Percentiles rank a stretch among this genome's conserved stretches.
Evolutionary conservation across 1,140 invertebrate species (phyloP).

Genomic region (Goniozus legneri): DNA sequence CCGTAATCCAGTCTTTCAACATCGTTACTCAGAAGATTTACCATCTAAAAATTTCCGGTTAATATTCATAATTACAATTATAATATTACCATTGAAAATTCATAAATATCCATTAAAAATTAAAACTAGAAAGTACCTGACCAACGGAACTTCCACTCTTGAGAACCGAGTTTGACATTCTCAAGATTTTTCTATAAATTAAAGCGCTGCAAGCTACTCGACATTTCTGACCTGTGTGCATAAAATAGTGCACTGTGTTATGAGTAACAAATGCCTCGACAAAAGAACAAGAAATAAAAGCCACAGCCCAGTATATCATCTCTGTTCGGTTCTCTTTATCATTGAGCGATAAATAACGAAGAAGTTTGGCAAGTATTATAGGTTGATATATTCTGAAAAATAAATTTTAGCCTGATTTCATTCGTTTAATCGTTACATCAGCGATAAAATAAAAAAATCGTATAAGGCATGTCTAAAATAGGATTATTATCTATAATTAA

Average conservation of each 20-base stretch:
- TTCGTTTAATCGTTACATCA: not conserved
- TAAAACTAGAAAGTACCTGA: too few relatives aligned
- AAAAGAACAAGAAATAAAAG: slow-evolving; percentile 66
- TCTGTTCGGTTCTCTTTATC: slow-evolving; percentile 49
- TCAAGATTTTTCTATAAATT: slow-evolving; percentile 75
- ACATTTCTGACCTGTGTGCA: slow-evolving; percentile 76
- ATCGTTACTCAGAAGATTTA: slow-evolving; percentile 91
- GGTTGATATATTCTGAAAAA: slow-evolving; percentile 67
- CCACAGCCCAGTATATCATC: slow-evolving; percentile 65
- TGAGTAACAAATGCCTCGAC: slow-evolving; percentile 72
- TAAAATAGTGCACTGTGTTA: slow-evolving; percentile 72
- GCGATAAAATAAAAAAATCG: not conserved
- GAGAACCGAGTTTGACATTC: slow-evolving; percentile 28
- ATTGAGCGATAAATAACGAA: slow-evolving; percentile 64
- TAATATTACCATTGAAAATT: not conserved
- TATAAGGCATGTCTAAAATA: too few relatives aligned
- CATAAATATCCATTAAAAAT: not conserved
- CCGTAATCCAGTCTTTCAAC: slow-evolving; percentile 69
- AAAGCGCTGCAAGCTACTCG: slow-evolving; percentile 74
- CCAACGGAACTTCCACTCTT: slow-evolving; percentile 41
- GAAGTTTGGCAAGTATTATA: slow-evolving; percentile 67
- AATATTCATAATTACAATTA: not conserved
- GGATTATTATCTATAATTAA: too few relatives aligned
- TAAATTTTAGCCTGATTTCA: slow-evolving; percentile 17
- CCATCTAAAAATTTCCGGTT: slow-evolving; percentile 64